Percentiles rank a stretch among this genome's conserved stretches.
Conservation (phyloP, 1,140 invertebrate species). For the Zaprionus kolodkinae region DNA sequence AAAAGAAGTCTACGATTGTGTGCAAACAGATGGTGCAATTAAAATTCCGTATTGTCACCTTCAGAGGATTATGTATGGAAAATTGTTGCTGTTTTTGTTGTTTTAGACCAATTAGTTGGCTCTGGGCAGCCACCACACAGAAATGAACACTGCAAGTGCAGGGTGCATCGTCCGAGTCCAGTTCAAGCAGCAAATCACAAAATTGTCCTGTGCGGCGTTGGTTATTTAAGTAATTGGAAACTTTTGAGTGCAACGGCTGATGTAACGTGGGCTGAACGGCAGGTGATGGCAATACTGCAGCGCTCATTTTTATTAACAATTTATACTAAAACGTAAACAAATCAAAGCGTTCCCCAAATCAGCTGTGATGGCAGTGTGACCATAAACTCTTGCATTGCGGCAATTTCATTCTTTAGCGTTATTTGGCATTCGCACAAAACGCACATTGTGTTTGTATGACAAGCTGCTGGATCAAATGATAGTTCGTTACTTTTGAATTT, state of each 20-base stretch:
- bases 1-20: conserved; percentile 80
- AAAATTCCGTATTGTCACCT: conserved; percentile 74
- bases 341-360: conserved; percentile 8
- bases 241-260: conserved; percentile 77
- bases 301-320: conserved; percentile 28
- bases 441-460: conserved; percentile 1
- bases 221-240: conserved; percentile 78
- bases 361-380: conserved; percentile 20
- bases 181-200: conserved; percentile 71
- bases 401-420: conserved; percentile 1
- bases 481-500: conserved; percentile 18
- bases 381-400: neutral
- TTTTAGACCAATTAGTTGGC: conserved; percentile 65
- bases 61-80: conserved; percentile 80
- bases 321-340: conserved; percentile 33
- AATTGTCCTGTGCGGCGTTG: conserved; percentile 74
- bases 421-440: conserved; percentile 12
- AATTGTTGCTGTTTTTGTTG: conserved; percentile 79
- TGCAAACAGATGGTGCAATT: conserved; percentile 69
- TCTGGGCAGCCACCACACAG: conserved; percentile 78
- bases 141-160: conserved; percentile 68
- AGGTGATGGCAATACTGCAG: conserved; percentile 28
- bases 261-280: conserved; percentile 61
- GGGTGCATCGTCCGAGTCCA: conserved; percentile 62
- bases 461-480: neutral